Base-by-base conservation (phyloP, 92 coral and sea anemone genomes). In the Ricordea florida region DNA sequence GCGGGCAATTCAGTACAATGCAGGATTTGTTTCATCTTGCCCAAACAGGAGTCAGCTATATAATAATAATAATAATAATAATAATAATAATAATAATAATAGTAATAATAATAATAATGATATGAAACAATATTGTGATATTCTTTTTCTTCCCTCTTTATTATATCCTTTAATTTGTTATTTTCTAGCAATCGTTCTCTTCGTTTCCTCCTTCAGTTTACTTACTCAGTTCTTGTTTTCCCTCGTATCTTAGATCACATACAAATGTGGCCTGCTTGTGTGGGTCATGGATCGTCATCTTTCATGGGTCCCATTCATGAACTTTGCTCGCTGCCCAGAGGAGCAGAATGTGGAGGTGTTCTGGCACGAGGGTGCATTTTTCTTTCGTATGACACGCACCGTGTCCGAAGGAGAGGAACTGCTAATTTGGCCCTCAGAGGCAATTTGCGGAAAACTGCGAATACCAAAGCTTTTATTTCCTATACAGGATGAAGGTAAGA, bases 321-420 rank as follows among this genome's bases (percentile, higher is more conserved):
- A 90, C 60, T 94, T 88, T 51, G 98, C 98, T 0, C 91, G 98
- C 28, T 53, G 57, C 29, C 87, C 85, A 5, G 76, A 66, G 69
- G 98, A 94, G 53, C 87, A 84, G 33, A 94, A 94, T 78, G 52
- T 94, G 48, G 94, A 94, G 70, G 72, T 94, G 60, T 88, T 85
- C 81, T 48, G 88, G 57, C 77, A 74, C 37, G 92, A 70, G 37
- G 93, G 81, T 4, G 87, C 89, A 16, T 83, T 94, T 51, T 88
- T 81, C 82, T 94, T 87, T 61, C 75, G 92, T 29, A 81, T 93
- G 31, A 69, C 87, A 26, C 80, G 81, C 45, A 87, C 79, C 57
- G 70, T 94, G 62, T 69, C 56, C 26, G 76, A 87, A 46, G 98
- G 98, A 10, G 92, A 94, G 69, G 98, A 94, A 72, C 72, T 94